These are phyloP conservation scores for Lepilemur ruficaudatus DNA, from an alignment of 2,797 vertebrate species.

Conservation along the genomic window DNA sequence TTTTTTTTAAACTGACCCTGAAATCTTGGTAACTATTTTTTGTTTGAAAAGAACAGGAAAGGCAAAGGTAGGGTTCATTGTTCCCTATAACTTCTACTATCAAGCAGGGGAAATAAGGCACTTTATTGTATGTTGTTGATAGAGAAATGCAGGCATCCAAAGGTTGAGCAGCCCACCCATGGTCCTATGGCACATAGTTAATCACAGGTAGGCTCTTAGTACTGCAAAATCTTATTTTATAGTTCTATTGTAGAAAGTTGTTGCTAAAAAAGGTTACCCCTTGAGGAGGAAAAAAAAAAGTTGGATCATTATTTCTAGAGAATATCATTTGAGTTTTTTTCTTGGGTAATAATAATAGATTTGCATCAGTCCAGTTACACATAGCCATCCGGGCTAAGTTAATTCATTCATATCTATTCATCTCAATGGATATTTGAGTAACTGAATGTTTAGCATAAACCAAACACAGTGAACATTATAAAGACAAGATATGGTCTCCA, in stretches of 20 bases:
- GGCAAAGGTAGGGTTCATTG: not conserved
- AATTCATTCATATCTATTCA: not conserved
- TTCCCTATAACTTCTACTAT: not conserved
- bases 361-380: not conserved
- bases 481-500: not conserved
- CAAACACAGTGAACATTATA: not conserved
- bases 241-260: not conserved
- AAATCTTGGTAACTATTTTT: constrained; percentile 1
- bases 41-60: constrained; percentile 18
- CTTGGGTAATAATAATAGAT: not conserved
- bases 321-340: constrained; percentile 12
- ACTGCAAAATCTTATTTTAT: not conserved
- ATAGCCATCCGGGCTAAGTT: not conserved
- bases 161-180: not conserved
- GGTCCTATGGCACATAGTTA: not conserved
- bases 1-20: not conserved
- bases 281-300: not conserved
- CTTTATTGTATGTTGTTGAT: not conserved
- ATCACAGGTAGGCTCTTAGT: not conserved
- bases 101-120: not conserved
- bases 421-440: not conserved
- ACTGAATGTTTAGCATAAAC: not conserved
- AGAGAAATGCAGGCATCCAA: not conserved
- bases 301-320: not conserved
- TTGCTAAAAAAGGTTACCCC: not conserved